Conservation (phyloP, 1,140 invertebrate species). For the Drosophila insularis region DNA sequence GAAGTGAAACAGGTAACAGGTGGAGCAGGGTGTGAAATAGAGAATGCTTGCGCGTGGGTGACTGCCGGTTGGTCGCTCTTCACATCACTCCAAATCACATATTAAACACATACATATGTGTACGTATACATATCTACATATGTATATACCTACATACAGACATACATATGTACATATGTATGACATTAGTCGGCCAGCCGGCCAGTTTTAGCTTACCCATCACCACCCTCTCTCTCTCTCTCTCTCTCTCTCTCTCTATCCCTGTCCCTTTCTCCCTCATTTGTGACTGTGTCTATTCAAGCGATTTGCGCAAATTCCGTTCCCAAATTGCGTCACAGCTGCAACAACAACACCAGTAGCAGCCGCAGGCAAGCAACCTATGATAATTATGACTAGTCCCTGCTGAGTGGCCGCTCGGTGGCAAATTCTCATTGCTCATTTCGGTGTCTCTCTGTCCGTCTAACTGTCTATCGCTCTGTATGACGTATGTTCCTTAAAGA, state of each 20-base stretch:
- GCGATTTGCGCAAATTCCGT: slow-evolving; percentile 73
- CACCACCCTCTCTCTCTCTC: neutral
- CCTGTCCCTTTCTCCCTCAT: neutral
- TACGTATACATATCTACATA: neutral
- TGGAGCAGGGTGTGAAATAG: neutral
- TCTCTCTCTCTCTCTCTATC: no score
- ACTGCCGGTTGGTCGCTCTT: slow-evolving; percentile 2
- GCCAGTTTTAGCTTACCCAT: slow-evolving; percentile 20
- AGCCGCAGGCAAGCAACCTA: neutral
- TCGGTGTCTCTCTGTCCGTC: neutral
- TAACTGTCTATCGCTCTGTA: slow-evolving; percentile 1
- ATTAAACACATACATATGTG: neutral
- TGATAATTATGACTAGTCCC: slow-evolving; percentile 65
- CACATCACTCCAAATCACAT: neutral
- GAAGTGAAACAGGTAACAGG: neutral
- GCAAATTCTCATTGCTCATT: slow-evolving; percentile 13
- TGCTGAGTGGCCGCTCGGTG: slow-evolving; percentile 17
- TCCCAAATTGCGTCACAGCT: slow-evolving; percentile 69
- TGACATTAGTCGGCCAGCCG: slow-evolving; percentile 50
- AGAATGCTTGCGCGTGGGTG: slow-evolving; percentile 16
- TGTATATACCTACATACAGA: neutral
- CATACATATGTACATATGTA: neutral
- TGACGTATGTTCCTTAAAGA: neutral
- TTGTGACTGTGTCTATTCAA: slow-evolving; percentile 53
- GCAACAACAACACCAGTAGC: slow-evolving; percentile 8